Evolutionary conservation across 2,888 invertebrate genomes (phyloP).

Genomic region (Temnothorax unifasciatus): DNA sequence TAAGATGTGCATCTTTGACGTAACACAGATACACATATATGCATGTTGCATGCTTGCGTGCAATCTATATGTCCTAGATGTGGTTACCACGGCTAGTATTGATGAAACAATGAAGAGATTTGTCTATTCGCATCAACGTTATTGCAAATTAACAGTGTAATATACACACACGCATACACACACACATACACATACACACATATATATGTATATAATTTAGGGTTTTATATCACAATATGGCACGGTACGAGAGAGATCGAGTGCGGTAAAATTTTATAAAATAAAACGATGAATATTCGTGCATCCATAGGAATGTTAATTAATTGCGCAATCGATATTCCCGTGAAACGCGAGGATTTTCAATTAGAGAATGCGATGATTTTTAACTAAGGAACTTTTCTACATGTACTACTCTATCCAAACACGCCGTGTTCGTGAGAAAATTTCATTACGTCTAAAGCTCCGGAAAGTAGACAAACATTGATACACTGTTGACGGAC

Average conservation of each 20-base stretch:
- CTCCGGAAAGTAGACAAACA: constrained; percentile 64
- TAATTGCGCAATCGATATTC: constrained; percentile 36
- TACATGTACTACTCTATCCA: constrained; percentile 10
- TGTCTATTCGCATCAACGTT: constrained; percentile 33
- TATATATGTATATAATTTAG: background rate
- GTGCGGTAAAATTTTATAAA: background rate
- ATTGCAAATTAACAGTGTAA: constrained; percentile 4
- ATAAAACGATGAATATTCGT: constrained; percentile 2
- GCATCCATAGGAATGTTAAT: constrained; percentile 11
- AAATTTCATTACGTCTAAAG: constrained; percentile 53
- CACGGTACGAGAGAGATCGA: background rate
- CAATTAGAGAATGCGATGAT: background rate
- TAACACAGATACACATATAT: background rate
- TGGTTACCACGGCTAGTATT: constrained; percentile 72
- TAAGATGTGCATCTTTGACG: constrained; percentile 8
- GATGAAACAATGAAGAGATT: constrained; percentile 70
- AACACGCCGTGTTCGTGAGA: constrained; percentile 25
- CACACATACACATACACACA: background rate
- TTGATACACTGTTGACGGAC: constrained; percentile 53
- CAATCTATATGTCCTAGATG: constrained; percentile 59
- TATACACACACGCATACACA: background rate
- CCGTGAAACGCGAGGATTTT: background rate
- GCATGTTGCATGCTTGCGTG: background rate
- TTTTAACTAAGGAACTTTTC: constrained; percentile 32
- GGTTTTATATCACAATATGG: background rate